Conservation (phyloP, 1,140 invertebrate genomes). For the Plutomurus gul region DNA sequence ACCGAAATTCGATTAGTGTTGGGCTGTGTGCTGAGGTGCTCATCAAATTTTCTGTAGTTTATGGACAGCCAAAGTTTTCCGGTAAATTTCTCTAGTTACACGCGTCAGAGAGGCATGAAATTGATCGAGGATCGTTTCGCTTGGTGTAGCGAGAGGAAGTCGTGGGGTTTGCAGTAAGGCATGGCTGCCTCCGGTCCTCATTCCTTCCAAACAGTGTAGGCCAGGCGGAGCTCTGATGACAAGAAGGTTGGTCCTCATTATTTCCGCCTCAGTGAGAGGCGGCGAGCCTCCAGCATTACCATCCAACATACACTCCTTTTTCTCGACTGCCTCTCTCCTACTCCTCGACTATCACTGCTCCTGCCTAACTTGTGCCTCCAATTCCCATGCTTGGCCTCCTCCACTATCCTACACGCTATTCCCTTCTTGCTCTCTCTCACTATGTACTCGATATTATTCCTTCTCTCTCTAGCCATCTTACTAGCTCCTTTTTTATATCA, state of each 20-base stretch:
- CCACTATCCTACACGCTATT: too few relatives aligned
- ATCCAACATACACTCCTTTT: slow-evolving; percentile 19
- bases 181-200: slow-evolving; percentile 46
- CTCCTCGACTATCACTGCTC: too few relatives aligned
- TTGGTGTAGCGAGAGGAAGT: slow-evolving; percentile 38
- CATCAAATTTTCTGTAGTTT: slow-evolving; percentile 47
- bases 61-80: slow-evolving; percentile 50
- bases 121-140: slow-evolving; percentile 50
- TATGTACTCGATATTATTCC: too few relatives aligned
- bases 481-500: too few relatives aligned
- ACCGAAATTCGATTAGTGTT: slow-evolving; percentile 51
- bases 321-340: neutral
- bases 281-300: slow-evolving; percentile 27
- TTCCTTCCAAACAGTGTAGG: slow-evolving; percentile 37
- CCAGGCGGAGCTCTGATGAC: slow-evolving; percentile 49
- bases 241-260: slow-evolving; percentile 45
- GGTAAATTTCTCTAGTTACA: slow-evolving; percentile 50
- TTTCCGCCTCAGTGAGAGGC: slow-evolving; percentile 35
- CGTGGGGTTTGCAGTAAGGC: slow-evolving; percentile 35
- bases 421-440: too few relatives aligned
- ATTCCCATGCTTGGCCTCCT: too few relatives aligned
- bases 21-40: slow-evolving; percentile 40
- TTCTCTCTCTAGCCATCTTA: too few relatives aligned
- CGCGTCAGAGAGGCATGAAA: slow-evolving; percentile 48
- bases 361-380: too few relatives aligned